Percentiles rank a stretch among this genome's conserved stretches.
These are phyloP conservation scores for Sebastes nivosus DNA, from an alignment of 2,797 vertebrate species.

Conservation along the genomic window DNA sequence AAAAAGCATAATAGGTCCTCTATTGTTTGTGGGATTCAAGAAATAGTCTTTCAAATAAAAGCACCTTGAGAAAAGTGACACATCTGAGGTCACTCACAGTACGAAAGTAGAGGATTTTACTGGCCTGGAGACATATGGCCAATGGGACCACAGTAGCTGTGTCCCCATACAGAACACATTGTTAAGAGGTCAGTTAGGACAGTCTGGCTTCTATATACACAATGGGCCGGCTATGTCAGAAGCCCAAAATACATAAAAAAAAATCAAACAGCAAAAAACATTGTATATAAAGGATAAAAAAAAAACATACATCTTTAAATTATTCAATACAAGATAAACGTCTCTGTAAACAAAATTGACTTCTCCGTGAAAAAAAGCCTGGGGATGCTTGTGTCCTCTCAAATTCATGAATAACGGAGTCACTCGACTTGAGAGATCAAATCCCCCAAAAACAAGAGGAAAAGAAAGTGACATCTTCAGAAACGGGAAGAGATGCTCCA, in stretches of 20 bases:
- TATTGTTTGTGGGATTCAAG: neutral
- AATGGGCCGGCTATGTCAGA: constrained; percentile 12
- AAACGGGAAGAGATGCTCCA: constrained; percentile 20
- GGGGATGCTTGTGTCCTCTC: constrained; percentile 25
- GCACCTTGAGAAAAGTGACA: constrained; percentile 40
- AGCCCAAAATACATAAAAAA: constrained; percentile 37
- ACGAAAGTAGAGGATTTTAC: constrained; percentile 8
- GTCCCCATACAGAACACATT: constrained; percentile 54
- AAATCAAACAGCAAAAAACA: constrained; percentile 23
- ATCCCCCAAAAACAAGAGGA: constrained; percentile 25
- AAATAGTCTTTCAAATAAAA: constrained; percentile 20
- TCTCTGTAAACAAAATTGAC: constrained; percentile 82
- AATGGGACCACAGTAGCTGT: constrained; percentile 35
- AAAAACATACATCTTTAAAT: constrained; percentile 74
- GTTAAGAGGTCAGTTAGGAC: constrained; percentile 46
- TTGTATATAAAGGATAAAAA: constrained; percentile 55
- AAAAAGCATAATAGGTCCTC: no score
- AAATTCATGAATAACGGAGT: constrained; percentile 47
- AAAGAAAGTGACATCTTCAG: constrained; percentile 2
- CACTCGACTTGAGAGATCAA: constrained; percentile 41
- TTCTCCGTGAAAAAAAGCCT: constrained; percentile 41
- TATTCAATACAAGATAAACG: constrained; percentile 74
- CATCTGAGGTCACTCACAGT: constrained; percentile 36
- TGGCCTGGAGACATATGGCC: constrained; percentile 8
- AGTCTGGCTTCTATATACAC: constrained; percentile 42